Evolutionary conservation across 2,113 vertebrate species (phyloP).

Genomic region (Ifrita kowaldi): DNA sequence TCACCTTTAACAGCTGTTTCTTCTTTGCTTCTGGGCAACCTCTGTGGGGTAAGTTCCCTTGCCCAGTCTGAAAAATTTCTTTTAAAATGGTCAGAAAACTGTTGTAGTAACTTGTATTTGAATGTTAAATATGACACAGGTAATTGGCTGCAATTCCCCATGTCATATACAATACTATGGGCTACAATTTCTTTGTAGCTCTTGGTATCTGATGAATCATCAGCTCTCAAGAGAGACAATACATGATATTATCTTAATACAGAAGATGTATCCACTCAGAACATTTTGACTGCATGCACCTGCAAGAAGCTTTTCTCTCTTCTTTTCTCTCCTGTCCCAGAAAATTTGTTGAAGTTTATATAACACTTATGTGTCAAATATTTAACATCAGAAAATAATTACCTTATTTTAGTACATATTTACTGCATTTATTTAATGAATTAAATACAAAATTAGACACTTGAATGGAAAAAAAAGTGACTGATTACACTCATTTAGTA

Average conservation of each 20-base stretch:
- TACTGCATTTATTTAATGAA: background rate
- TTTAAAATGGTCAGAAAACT: background rate
- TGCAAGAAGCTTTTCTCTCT: background rate
- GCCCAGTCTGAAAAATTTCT: background rate
- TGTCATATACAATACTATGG: too few relatives aligned
- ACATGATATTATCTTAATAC: background rate
- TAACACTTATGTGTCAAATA: rapidly evolving
- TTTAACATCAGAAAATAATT: background rate
- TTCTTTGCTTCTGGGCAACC: background rate
- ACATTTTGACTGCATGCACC: background rate
- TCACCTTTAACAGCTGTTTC: background rate
- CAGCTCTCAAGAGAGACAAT: background rate
- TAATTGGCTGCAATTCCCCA: background rate
- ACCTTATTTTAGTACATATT: background rate
- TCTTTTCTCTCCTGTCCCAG: background rate
- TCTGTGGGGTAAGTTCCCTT: background rate
- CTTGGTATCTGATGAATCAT: background rate
- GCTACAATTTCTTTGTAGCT: background rate
- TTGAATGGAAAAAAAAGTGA: background rate
- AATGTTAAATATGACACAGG: background rate
- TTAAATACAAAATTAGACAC: background rate
- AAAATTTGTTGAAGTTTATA: background rate
- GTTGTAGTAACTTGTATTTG: background rate
- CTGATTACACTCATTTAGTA: background rate
- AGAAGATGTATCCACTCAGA: background rate